Base-by-base conservation (phyloP, 2,888 invertebrate species). In the Alviniconcha strummeri region DNA sequence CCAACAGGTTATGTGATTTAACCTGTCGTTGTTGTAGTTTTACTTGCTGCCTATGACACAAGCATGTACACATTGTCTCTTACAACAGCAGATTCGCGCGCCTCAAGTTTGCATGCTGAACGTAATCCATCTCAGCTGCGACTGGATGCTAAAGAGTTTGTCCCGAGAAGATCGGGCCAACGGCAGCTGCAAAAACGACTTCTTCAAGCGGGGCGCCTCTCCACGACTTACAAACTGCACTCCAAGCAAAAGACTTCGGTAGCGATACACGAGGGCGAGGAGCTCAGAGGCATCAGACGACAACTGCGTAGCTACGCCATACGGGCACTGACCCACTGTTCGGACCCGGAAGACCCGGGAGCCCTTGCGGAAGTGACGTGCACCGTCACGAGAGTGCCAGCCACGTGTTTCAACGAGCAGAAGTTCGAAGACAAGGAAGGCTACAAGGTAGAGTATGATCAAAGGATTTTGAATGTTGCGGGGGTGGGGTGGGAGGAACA, bases 321-420 rank as follows among this genome's bases (percentile, higher is more conserved):
- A 11, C 17, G 19, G 6, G 36, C 78, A 15, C 1, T 78, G 60
- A 60, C 19, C 36, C 78, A 60, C 13, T 19, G 9, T n/a, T 52
- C 78, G 4, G 78, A 64, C 9, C 57, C 13, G 36, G 78, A 64
- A 13, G 60, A 78, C 11, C 9, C n/a, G 9, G 19, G 19, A 8
- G 57, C 13, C 7, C 64, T 52, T 19, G 78, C 60, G 13, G 60
- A n/a, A 7, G 64, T 64, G 36, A 36, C 11, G 15, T 5, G 15
- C 36, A 52, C 36, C 52, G 78, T 78, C 2, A n/a, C 55, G 13
- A 67, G 82, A 52, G 69, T 82, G 1, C 82, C 82, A 8, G 82
- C 82, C n/a, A 60, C 60, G 13, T 60, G 52, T 3, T 82, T 82
- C 69, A 82, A 82, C 56, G 82, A 82, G 36, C 82, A 82, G 54